Evolutionary conservation across 2,113 vertebrate species (phyloP), one percentile per base, ranked within the genome.

Genomic region (Podocnemis expansa): DNA sequence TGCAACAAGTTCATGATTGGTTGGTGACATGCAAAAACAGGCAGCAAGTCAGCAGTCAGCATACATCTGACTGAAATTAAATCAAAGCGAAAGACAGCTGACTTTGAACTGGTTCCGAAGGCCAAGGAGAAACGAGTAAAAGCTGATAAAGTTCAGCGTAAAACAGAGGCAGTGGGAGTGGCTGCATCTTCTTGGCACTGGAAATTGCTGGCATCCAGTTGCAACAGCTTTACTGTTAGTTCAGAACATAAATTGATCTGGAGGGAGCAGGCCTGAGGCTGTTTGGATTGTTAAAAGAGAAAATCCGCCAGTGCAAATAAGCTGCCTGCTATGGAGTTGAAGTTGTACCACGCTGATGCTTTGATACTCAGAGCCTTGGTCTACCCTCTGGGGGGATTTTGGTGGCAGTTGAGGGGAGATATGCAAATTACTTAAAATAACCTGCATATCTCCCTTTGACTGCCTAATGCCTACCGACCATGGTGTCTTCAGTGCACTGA

Each of bases 81-180:
- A 95, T 91, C 93, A 93, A 93, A 97, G 94, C 85, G 90, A 87
- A 91, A 94, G 88, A 89, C 91, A 96, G 91, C 95, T 96, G 90
- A 96, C 97, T 97, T 97, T 95, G 94, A 95, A 96, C 17, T 34
- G 84, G 49, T 80, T 97, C 94, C 88, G 96, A 94, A 96, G 95
- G 94, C 97, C 96, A 87, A 45, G 85, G 82, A 94, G 80, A 96
- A 96, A 94, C 95, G 96, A 91, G 76, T 22, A 89, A 94, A 91
- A 96, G 84, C 80, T 78, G 96, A 94, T 83, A 83, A 92, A 93
- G 93, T 94, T 96, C 94, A 89, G 79, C 80, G 89, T 90, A 86
- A 95, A 96, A 94, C 95, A 92, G 94, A 91, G 79, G 1, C 80
- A 95, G 90, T 85, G 94, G 94, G 93, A 96, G 94, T 90, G 94